Conservation (phyloP, 2,888 invertebrate genomes). For the Zootermopsis nevadensis region DNA sequence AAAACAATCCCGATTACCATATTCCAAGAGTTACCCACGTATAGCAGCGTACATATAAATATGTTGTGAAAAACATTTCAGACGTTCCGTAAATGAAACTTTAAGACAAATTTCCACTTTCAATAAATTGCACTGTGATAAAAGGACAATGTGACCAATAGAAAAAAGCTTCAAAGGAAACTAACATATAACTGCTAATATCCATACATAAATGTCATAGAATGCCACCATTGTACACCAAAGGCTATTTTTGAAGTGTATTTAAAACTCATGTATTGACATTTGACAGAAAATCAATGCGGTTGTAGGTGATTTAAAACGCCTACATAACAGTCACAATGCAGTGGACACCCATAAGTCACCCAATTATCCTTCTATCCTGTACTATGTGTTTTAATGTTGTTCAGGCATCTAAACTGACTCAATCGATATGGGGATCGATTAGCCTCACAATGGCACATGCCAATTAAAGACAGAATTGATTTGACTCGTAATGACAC, state of each 20-base stretch:
- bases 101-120: no score
- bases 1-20: no score
- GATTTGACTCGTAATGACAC: not conserved
- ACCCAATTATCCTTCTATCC: slow-evolving; percentile 19
- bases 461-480: slow-evolving; percentile 12
- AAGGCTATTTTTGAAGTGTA: not conserved
- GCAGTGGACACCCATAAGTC: slow-evolving; percentile 19
- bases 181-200: not conserved
- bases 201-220: not conserved
- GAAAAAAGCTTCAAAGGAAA: not conserved
- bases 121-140: no score
- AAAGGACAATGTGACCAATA: no score
- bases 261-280: not conserved
- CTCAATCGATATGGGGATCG: slow-evolving; percentile 14
- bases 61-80: no score
- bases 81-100: no score
- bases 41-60: no score
- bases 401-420: not conserved
- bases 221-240: not conserved
- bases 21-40: no score
- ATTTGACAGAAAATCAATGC: slow-evolving; percentile 26
- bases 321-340: not conserved
- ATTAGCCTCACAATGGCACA: not conserved
- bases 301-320: slow-evolving; percentile 8
- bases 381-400: not conserved